Evolutionary conservation across 2,113 vertebrate species (phyloP).

Genomic region (Lophura nycthemera): DNA sequence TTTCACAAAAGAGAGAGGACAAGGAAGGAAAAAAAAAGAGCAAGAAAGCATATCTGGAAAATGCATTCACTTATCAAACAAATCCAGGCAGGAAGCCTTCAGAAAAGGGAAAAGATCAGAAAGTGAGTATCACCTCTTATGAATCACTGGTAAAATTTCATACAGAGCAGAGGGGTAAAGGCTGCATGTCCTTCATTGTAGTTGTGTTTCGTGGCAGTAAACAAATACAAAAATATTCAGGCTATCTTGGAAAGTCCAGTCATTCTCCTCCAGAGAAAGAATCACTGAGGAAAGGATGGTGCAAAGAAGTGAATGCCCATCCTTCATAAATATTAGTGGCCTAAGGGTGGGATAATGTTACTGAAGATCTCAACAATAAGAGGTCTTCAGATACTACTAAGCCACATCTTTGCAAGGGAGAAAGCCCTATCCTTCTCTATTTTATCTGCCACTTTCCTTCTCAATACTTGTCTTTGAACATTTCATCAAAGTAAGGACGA

Average conservation of each 20-base stretch:
- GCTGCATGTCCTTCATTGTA: neutral
- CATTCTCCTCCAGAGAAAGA: neutral
- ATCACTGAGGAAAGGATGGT: neutral
- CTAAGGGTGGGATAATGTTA: neutral
- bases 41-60: slow-evolving; percentile 1
- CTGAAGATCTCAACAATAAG: neutral
- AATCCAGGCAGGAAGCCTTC: neutral
- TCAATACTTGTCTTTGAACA: neutral
- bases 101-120: neutral
- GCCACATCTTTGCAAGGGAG: neutral
- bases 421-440: neutral
- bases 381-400: neutral
- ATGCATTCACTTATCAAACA: neutral
- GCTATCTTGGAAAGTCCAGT: neutral
- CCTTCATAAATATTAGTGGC: neutral
- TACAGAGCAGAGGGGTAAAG: neutral
- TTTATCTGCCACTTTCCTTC: neutral
- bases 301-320: neutral
- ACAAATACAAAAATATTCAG: neutral
- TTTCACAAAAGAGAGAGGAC: neutral
- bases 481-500: neutral
- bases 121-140: neutral
- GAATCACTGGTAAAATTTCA: neutral
- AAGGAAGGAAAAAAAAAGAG: no score
- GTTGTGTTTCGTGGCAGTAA: neutral